Evolutionary conservation across 2,113 vertebrate species (phyloP), one percentile per base, ranked within the genome.

Genomic region (Paralichthys olivaceus): DNA sequence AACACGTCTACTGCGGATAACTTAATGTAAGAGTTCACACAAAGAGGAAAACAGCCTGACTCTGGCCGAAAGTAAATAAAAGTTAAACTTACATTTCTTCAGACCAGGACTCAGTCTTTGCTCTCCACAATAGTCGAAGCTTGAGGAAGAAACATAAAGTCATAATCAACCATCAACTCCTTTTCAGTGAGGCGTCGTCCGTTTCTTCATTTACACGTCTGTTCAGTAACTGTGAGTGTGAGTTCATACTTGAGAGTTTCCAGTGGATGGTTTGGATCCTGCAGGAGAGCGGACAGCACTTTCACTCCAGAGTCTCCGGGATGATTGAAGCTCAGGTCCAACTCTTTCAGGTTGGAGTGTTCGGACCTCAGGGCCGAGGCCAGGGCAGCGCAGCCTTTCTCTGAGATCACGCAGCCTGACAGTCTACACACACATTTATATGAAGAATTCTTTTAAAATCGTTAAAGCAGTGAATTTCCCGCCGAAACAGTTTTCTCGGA

Each of bases 261-360:
- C 34, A 62, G 60, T 14, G 20, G n/a, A 9, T 3, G 8, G 20
- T 25, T 12, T 23, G 60, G n/a, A 23, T 62, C 37, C 22, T 17
- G 12, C 60, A 23, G 20, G 1, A 62, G 28, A 43, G 20, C 22
- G 4, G 5, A 12, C 34, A 62, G 60, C 34, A 7, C 7, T 8
- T 22, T 23, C 4, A 9, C 19, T 13, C 19, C 29, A 2, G 32
- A 61, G 20, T 43, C 20, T 25, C 37, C 60, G 14, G 37, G 60
- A 25, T 62, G 60, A 25, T 62, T 62, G 34, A 12, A 62, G 34
- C 60, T 62, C 60, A 62, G 37, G 34, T 62, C 60, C 34, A 62
- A 34, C 60, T 62, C 60, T 25, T 22, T 62, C 12, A 62, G 60
- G 34, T 17, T 22, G 34, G 37, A 62, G n/a, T 20, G 60, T n/a